Percentiles rank a stretch among this genome's conserved stretches.
phyloP scores from a whole-genome alignment of 2,797 vertebrate species.

The Threskiornis aethiopicus region DNA sequence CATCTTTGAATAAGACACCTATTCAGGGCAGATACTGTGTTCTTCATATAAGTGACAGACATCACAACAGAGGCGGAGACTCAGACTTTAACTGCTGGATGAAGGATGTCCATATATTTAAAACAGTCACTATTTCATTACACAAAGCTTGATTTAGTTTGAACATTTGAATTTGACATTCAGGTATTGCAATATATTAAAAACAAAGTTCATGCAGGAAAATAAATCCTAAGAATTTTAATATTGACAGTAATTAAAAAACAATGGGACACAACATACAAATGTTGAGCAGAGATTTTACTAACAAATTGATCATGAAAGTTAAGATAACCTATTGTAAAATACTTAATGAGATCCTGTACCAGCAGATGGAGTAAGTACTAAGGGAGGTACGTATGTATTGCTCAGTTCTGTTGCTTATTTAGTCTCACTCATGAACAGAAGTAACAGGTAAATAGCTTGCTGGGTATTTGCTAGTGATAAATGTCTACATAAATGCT shows the following conservation, averaged over 20 bases:
- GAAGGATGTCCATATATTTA: background rate
- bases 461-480: background rate
- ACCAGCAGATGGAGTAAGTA: conserved; percentile 42
- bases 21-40: background rate
- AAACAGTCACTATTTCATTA: background rate
- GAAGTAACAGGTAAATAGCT: background rate
- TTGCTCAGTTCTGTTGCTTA: background rate
- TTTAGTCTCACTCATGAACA: background rate
- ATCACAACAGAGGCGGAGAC: background rate
- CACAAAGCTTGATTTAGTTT: background rate
- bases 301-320: background rate
- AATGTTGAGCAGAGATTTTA: background rate
- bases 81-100: background rate
- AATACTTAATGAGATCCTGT: background rate
- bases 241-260: background rate
- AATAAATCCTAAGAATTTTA: background rate
- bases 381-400: background rate
- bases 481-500: background rate
- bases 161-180: background rate
- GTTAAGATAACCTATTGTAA: background rate
- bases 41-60: background rate
- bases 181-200: background rate
- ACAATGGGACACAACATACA: background rate
- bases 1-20: background rate
- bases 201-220: background rate